Evolutionary conservation across 1,140 invertebrate genomes (phyloP), one percentile per base, ranked within the genome.

Genomic region (Polypedilum vanderplanki): DNA sequence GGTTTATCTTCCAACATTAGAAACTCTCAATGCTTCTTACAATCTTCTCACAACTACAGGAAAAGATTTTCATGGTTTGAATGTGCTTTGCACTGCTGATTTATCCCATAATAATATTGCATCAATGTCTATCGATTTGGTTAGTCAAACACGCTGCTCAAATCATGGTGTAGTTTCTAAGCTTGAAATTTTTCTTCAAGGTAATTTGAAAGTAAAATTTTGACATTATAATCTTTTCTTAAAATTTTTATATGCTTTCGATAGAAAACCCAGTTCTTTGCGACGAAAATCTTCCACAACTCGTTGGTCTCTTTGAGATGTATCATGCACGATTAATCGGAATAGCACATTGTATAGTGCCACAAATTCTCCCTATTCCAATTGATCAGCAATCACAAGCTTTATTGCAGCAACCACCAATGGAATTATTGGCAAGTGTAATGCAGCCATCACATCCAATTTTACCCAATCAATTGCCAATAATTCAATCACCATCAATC

Each of bases 51-150:
- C 87, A 4, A 83, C 87, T 40, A 83, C 93, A 75, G 89, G 92
- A 40, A 87, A 88, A 78, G 91, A 93, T 81, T 93, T 94, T 80
- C 90, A 92, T 77, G 91, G 91, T 1, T 84, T 93, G 74, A 91
- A 91, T 1, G 87, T 88, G 0, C 83, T 94, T 3, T 94, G 92
- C 79, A 87, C 87, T 79, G 91, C 90, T 1, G 91, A 93, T 80
- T 82, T 94, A 1, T 90, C 89, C 3, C 87, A 89, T 77, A 94
- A 94, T 79, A 85, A 87, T 75, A 93, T 94, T 76, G 83, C 86
- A 41, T 84, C 86, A 7, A 85, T 93, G 9, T 89, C 89, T 65
- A 86, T 87, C 33, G 90, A 92, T 79, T 83, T 94, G 9, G 90
- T 92, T 0, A 87, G 89, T 3, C 91, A 93, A 79, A 92, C 91